A percentile compares a stretch with the other conserved stretches of the same genome.
Conservation (phyloP, 1,140 invertebrate genomes). For the Hylaeus anthracinus region DNA sequence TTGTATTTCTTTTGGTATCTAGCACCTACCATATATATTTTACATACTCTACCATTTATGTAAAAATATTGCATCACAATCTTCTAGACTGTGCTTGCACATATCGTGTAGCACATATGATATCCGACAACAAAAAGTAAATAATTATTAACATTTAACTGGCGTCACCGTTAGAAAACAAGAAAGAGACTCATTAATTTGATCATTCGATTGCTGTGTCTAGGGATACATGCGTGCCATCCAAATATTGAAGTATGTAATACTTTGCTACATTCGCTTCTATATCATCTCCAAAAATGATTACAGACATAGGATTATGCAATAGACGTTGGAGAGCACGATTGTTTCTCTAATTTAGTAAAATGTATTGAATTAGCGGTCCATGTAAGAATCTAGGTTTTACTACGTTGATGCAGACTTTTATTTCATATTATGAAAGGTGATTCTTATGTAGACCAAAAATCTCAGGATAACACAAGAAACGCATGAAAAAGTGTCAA, state of each 20-base stretch:
- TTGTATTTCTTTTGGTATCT: slow-evolving; percentile 72
- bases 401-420: slow-evolving; percentile 31
- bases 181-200: slow-evolving; percentile 20
- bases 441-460: slow-evolving; percentile 58
- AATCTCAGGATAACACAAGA: slow-evolving; percentile 22
- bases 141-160: slow-evolving; percentile 32
- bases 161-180: slow-evolving; percentile 3
- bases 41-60: slow-evolving; percentile 61
- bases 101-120: slow-evolving; percentile 35
- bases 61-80: slow-evolving; percentile 50
- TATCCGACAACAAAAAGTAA: slow-evolving; percentile 18
- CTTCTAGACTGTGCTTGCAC: slow-evolving; percentile 54
- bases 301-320: slow-evolving; percentile 38
- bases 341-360: slow-evolving; percentile 43
- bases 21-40: slow-evolving; percentile 66
- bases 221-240: slow-evolving; percentile 51
- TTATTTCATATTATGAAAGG: slow-evolving; percentile 26
- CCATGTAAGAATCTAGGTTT: slow-evolving; percentile 62
- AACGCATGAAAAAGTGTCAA: slow-evolving; percentile 25
- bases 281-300: slow-evolving; percentile 21
- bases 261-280: slow-evolving; percentile 18
- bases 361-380: slow-evolving; percentile 32
- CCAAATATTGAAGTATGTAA: slow-evolving; percentile 34
- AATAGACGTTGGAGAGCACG: slow-evolving; percentile 47
- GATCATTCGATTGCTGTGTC: slow-evolving; percentile 20